phyloP scores from a whole-genome alignment of 2,797 vertebrate genomes.

The Crypturellus tataupa region DNA sequence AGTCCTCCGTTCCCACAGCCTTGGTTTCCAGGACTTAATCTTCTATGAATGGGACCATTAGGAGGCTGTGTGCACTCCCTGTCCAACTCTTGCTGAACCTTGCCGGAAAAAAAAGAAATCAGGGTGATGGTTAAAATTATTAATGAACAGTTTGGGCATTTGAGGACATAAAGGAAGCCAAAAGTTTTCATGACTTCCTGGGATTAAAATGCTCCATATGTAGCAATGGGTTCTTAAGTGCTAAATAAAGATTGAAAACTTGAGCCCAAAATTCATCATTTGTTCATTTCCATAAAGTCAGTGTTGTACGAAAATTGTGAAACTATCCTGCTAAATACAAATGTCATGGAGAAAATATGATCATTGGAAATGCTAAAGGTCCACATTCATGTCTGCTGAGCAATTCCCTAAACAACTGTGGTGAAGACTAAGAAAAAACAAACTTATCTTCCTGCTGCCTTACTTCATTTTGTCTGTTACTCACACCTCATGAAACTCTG shows the following conservation, averaged over 20 bases:
- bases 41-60: not conserved
- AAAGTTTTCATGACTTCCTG: not conserved
- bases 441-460: not conserved
- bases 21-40: not conserved
- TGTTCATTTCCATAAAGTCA: not conserved
- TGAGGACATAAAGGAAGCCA: not conserved
- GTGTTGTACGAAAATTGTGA: not conserved
- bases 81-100: not conserved
- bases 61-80: not conserved
- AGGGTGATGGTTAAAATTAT: not conserved
- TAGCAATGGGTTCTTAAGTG: not conserved
- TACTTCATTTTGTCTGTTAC: not conserved
- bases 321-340: not conserved
- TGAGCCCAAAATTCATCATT: not conserved
- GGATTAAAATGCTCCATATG: not conserved
- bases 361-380: not conserved
- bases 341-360: no score
- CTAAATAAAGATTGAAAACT: not conserved
- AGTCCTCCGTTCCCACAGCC: not conserved
- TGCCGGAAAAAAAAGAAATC: not conserved
- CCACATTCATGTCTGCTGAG: not conserved
- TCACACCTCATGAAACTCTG: not conserved
- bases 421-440: not conserved
- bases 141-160: not conserved
- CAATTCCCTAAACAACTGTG: not conserved